Conservation (phyloP, 1,140 invertebrate genomes). For the Scaptodrosophila lebanonensis region DNA sequence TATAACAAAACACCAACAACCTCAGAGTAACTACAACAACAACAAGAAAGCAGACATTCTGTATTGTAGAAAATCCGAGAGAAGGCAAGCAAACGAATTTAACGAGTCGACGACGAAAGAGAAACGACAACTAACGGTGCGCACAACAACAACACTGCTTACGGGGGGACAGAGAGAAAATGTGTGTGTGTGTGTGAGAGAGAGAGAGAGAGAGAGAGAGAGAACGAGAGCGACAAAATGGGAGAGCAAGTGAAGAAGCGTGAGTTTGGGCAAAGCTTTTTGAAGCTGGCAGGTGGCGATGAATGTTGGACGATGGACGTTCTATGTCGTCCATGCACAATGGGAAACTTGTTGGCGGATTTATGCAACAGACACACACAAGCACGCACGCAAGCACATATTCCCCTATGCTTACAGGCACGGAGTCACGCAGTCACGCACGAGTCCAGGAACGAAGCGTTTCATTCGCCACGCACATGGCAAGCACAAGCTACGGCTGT, state of each 20-base stretch:
- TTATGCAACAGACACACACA: conserved; percentile 59
- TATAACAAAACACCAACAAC: conserved; percentile 28
- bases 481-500: too few relatives aligned
- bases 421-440: too few relatives aligned
- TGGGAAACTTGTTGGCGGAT: conserved; percentile 74
- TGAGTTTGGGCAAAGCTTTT: conserved; percentile 35
- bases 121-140: too few relatives aligned
- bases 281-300: not conserved
- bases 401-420: not conserved
- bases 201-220: conserved; percentile 30
- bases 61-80: too few relatives aligned
- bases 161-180: conserved; percentile 8
- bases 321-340: conserved; percentile 52
- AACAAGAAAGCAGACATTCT: too few relatives aligned
- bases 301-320: not conserved
- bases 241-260: conserved; percentile 17
- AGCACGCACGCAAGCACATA: conserved; percentile 6
- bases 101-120: too few relatives aligned
- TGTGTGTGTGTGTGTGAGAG: conserved; percentile 16
- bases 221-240: conserved; percentile 7
- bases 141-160: too few relatives aligned
- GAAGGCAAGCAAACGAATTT: too few relatives aligned
- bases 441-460: too few relatives aligned
- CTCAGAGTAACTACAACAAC: too few relatives aligned
- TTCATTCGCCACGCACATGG: too few relatives aligned